Evolutionary conservation across 2,888 invertebrate genomes (phyloP).

Genomic region (Oscheius myriophilus): DNA sequence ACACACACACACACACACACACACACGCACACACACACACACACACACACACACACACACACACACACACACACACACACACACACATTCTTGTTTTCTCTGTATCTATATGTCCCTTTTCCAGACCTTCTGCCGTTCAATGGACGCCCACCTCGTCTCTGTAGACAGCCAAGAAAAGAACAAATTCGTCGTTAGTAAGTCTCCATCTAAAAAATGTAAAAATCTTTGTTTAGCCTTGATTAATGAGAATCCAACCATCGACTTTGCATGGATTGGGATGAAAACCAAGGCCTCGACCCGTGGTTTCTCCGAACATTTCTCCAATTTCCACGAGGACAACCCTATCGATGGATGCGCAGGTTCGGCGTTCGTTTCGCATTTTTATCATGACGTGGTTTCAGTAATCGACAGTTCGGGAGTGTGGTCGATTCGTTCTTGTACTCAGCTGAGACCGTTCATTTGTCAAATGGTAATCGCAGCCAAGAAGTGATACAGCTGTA

Average conservation of each 20-base stretch:
- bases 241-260: conserved; percentile 36
- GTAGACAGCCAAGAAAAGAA: conserved; percentile 55
- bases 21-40: too few species aligned
- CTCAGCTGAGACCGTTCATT: conserved; percentile 52
- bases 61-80: too few species aligned
- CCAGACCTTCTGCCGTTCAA: conserved; percentile 43
- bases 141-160: conserved; percentile 50
- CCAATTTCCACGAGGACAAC: conserved; percentile 46
- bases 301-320: conserved; percentile 35
- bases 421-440: conserved; percentile 50
- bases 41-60: too few species aligned
- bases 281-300: conserved; percentile 50
- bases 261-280: conserved; percentile 59
- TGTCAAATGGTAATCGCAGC: conserved; percentile 40
- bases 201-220: not conserved
- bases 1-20: too few species aligned
- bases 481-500: not conserved
- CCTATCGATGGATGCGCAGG: conserved; percentile 53
- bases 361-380: not conserved
- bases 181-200: conserved; percentile 45
- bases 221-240: conserved; percentile 32
- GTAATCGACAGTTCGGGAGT: conserved; percentile 46
- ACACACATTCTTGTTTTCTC: too few species aligned
- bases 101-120: not conserved
- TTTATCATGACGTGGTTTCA: conserved; percentile 3